phyloP scores from a whole-genome alignment of 2,113 vertebrate genomes.

The Aptenodytes forsteri region DNA sequence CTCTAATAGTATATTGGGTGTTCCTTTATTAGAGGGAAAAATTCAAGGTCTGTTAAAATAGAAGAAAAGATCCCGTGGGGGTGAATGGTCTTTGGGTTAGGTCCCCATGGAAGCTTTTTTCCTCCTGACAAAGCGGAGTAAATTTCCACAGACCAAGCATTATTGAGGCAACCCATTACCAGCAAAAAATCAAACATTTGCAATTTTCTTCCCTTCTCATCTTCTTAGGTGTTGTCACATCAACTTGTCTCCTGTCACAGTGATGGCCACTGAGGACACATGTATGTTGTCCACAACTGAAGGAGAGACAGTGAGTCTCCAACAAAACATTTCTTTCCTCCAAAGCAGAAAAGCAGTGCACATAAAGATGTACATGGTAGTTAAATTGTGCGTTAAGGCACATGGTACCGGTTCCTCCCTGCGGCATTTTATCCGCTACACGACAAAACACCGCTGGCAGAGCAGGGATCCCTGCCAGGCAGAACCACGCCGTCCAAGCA shows the following conservation, averaged over 20 bases:
- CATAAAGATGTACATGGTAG: accelerated
- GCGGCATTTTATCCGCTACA: background rate
- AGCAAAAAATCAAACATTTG: background rate
- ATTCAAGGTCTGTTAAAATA: background rate
- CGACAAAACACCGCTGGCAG: background rate
- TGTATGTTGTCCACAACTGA: accelerated
- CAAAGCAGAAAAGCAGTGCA: background rate
- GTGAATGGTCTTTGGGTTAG: background rate
- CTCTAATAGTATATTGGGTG: background rate
- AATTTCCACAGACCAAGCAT: background rate
- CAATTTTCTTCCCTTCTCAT: background rate
- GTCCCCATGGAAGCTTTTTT: background rate
- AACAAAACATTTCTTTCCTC: background rate
- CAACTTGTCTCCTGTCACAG: background rate
- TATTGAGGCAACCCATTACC: background rate
- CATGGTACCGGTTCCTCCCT: background rate
- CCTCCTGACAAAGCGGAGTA: background rate
- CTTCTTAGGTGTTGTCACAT: background rate
- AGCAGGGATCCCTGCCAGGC: too few species aligned
- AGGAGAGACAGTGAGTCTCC: background rate
- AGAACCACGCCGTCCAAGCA: background rate
- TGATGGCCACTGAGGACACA: accelerated
- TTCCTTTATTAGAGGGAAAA: background rate
- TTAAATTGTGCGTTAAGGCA: background rate
- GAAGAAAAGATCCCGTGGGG: background rate